Evolutionary conservation across 2,888 invertebrate species (phyloP), one percentile per base, ranked within the genome.

Genomic region (Morpho helenor): DNA sequence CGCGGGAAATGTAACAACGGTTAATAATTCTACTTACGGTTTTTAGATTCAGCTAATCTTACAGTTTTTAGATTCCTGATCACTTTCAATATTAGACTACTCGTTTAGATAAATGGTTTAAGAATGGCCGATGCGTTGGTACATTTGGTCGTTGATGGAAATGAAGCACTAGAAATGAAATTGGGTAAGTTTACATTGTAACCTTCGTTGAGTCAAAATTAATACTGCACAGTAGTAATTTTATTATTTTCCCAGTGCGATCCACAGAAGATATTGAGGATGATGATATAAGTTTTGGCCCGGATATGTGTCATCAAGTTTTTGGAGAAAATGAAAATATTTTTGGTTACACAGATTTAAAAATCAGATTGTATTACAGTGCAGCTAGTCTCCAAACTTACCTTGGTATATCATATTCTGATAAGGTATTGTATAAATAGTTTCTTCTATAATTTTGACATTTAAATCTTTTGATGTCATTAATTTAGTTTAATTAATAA

Each of bases 281-380:
- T 80, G 93, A 94, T 42, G 84, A 89, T 1, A 80, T 86, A 7
- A 86, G 89, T 43, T 97, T 97, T 75, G 90, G 93, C 44, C 97
- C 98, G 0, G 94, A 94, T 57, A 97, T 98, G 96, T 96, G 97
- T 54, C 97, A 98, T 90, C 98, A 98, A 85, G 94, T 98, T 59
- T 98, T 97, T 82, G 97, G 97, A 6, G 96, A 96, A 68, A 94
- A 93, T 72, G 99, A 99, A 87, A 95, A 94, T 63, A 97, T 99
- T 79, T 98, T 98, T 90, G 99, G 99, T 3, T 99, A 98, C 79
- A 94, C 95, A 74, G 95, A 96, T 73, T 86, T 99, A 43, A 91
- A 92, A 60, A 93, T 98, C 3, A 92, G 94, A 64, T 83, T 98
- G 3, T 95, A 94, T 75, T 98, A 96, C 77, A 94, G 94, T 61